Conservation (phyloP, 2,113 vertebrate species). For the Oxyura jamaicensis region DNA sequence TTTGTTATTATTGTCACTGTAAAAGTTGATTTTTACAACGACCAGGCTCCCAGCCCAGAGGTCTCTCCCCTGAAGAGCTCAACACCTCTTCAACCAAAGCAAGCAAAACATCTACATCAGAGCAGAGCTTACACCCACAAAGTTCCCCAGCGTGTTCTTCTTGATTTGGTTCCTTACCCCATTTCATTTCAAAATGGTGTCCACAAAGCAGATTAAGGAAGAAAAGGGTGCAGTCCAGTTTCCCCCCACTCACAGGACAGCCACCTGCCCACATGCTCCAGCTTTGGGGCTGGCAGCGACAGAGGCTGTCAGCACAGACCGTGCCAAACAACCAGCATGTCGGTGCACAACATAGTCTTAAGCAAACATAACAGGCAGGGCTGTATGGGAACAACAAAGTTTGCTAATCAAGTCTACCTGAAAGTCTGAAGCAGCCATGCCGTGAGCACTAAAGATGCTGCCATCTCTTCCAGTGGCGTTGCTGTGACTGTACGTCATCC, state of each 20-base stretch:
- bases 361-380: neutral
- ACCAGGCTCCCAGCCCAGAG: neutral
- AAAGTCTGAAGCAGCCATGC: neutral
- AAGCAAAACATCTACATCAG: neutral
- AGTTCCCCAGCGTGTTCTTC: neutral
- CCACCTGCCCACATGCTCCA: fast-evolving
- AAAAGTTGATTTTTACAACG: neutral
- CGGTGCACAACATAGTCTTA: neutral
- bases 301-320: fast-evolving
- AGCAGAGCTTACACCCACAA: neutral
- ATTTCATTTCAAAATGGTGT: neutral
- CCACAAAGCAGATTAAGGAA: neutral
- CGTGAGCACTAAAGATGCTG: neutral
- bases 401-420: neutral
- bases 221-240: neutral
- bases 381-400: neutral
- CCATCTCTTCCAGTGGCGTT: neutral
- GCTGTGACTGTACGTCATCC: neutral
- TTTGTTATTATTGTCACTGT: neutral
- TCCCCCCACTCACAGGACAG: neutral
- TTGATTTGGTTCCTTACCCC: neutral
- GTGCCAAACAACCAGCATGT: neutral
- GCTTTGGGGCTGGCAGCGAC: neutral
- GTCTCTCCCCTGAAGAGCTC: neutral
- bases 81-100: neutral